These are phyloP conservation scores for Zonotrichia leucophrys DNA, from an alignment of 2,113 vertebrate species.

Conservation along the genomic window DNA sequence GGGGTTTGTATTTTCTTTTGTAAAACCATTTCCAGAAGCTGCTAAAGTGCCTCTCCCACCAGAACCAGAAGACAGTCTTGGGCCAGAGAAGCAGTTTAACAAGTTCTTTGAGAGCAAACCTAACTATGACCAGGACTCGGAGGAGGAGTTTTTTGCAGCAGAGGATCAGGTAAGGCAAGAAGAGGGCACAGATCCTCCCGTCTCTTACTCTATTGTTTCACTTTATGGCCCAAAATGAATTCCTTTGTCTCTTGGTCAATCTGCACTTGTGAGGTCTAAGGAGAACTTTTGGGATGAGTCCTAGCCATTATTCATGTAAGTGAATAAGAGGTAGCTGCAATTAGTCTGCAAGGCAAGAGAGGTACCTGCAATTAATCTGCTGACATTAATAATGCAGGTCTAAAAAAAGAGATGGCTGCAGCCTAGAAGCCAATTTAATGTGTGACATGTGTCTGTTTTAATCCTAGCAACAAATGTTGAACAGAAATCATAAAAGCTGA, in stretches of 20 bases:
- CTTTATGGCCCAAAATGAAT: neutral
- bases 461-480: neutral
- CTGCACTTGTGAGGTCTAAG: neutral
- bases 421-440: neutral
- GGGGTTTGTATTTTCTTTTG: accelerated
- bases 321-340: neutral
- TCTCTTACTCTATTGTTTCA: neutral
- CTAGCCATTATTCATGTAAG: neutral
- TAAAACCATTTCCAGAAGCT: neutral
- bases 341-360: neutral
- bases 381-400: neutral
- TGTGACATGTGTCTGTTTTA: neutral
- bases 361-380: neutral
- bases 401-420: neutral
- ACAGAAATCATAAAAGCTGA: neutral
- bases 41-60: neutral
- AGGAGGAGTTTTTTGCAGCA: accelerated
- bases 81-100: accelerated
- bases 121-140: neutral
- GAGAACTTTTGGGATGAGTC: neutral
- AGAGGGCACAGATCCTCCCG: neutral
- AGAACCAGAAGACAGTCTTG: accelerated
- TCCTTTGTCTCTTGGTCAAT: neutral
- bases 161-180: neutral
- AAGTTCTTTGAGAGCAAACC: accelerated